Evolutionary conservation across 2,888 invertebrate genomes (phyloP), one percentile per base, ranked within the genome.

Genomic region (Cacoxenus indagator): DNA sequence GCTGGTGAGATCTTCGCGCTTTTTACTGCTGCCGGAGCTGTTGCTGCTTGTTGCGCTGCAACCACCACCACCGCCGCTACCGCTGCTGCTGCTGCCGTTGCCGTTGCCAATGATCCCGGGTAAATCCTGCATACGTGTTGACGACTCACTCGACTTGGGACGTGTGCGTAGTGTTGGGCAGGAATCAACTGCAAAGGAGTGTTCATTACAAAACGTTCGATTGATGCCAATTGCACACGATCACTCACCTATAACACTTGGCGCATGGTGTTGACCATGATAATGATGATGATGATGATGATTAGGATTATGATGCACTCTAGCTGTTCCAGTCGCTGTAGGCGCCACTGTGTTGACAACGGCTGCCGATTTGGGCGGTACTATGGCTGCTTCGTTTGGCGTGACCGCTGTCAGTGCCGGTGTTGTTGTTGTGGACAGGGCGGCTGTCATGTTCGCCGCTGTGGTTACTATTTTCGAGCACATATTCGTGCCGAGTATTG

Each of bases 1-100:
- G 81, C 90, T 90, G 61, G 90, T 89, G 75, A 90, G 87, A 82
- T 90, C 90, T 77, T 89, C 89, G 19, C 89, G 87, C 69, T 88
- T 88, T 74, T 88, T 88, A 64, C 76, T 76, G 70, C 80, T 75
- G 43, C 76, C 75, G 8, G 75, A 72, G 70, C 75, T 72, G 46
- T 74, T 77, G 64, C 71, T 75, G 71, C 75, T 77, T 65, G 75
- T 75, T 67, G 70, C 72, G 73, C 70, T 74, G 75, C 69, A 75
- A 68, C 66, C 67, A 73, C 68, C 64, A 65, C 67, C 67, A 59
- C 68, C 68, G 67, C 67, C 59, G 27, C 65, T 57, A 55, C 51
- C 69, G 57, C 19, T 65, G 51, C 54, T 64, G 24, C 45, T 68
- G 26, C 22, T 62, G 17, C 14, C 6, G 37, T 37, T 37, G 5